Evolutionary conservation across 2,797 vertebrate genomes (phyloP).

Genomic region (Sebastes kiyomatsui): DNA sequence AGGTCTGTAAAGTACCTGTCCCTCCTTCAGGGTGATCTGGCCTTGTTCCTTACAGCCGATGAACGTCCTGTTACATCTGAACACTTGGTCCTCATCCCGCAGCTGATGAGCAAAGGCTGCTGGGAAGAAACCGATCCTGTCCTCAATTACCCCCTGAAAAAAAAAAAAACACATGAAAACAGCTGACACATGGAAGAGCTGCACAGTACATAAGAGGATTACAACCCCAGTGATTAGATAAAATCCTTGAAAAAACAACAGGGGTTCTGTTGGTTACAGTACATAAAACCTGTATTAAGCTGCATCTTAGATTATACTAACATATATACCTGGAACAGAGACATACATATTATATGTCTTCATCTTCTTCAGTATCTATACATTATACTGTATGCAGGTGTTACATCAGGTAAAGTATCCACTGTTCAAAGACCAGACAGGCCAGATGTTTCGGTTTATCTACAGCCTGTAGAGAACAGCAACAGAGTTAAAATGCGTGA

Average conservation of each 20-base stretch:
- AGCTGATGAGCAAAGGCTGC: slow-evolving; percentile 93
- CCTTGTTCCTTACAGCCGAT: slow-evolving; percentile 96
- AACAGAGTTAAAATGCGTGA: slow-evolving; percentile 44
- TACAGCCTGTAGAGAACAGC: slow-evolving; percentile 39
- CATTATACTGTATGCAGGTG: background rate
- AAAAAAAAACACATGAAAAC: background rate
- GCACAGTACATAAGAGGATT: slow-evolving; percentile 3
- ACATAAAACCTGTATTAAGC: background rate
- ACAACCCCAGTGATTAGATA: background rate
- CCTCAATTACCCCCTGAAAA: slow-evolving; percentile 91
- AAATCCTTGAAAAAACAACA: slow-evolving; percentile 3
- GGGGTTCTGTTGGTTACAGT: background rate
- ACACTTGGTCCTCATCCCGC: slow-evolving; percentile 88
- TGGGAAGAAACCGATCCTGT: slow-evolving; percentile 94
- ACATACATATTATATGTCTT: background rate
- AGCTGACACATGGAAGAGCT: background rate
- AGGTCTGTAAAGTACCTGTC: slow-evolving; percentile 85
- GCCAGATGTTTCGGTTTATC: slow-evolving; percentile 56
- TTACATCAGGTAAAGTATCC: slow-evolving; percentile 10
- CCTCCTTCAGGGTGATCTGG: slow-evolving; percentile 96
- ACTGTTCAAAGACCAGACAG: slow-evolving; percentile 33
- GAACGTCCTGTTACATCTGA: slow-evolving; percentile 91
- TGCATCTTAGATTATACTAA: background rate
- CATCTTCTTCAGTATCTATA: background rate
- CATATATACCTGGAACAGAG: background rate